A percentile compares a stretch with the other conserved stretches of the same genome.
These are phyloP conservation scores for Hephaestus fuliginosus DNA, from an alignment of 2,797 vertebrate genomes.

Conservation along the genomic window DNA sequence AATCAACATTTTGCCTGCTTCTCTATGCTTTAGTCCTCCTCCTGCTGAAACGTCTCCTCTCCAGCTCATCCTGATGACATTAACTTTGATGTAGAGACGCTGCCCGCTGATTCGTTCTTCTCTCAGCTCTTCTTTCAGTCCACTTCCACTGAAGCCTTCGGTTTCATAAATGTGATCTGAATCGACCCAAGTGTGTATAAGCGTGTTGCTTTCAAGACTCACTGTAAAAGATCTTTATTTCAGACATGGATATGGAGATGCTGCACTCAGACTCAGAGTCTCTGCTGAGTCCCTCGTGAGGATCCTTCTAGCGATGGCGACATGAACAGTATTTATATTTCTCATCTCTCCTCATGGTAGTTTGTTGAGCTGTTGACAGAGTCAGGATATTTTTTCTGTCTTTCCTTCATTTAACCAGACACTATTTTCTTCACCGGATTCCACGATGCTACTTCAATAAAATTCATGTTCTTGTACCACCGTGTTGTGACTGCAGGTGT, in stretches of 20 bases:
- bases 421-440: background rate
- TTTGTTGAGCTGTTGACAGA: background rate
- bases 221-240: background rate
- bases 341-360: background rate
- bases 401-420: background rate
- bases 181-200: slow-evolving; percentile 17
- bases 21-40: background rate
- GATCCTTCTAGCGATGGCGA: background rate
- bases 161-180: background rate
- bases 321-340: too few species aligned
- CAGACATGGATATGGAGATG: background rate
- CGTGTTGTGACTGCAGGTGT: too few species aligned
- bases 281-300: background rate
- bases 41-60: background rate
- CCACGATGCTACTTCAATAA: background rate
- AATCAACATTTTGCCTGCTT: background rate
- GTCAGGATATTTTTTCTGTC: background rate
- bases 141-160: background rate
- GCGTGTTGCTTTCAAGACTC: background rate
- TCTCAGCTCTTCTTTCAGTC: background rate
- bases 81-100: background rate
- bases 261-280: background rate
- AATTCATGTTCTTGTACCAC: background rate
- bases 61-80: background rate
- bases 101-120: background rate